Evolutionary conservation across 1,140 invertebrate genomes (phyloP).

Genomic region (Orussus abietinus): DNA sequence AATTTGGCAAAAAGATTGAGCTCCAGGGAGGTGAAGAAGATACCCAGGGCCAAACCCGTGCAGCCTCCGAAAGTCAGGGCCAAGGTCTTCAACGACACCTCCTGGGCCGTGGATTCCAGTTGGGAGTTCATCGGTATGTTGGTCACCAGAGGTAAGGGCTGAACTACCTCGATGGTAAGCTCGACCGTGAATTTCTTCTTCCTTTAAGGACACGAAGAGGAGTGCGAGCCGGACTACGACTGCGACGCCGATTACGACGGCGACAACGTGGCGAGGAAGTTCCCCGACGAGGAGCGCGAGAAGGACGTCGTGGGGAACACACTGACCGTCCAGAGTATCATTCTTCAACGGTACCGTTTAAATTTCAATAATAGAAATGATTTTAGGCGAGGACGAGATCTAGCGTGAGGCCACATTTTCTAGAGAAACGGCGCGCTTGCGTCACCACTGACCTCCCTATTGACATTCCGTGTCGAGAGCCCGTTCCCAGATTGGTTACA

Average conservation of each 20-base stretch:
- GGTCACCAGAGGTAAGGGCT: no score
- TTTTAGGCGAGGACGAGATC: no score
- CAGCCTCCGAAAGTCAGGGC: conserved; percentile 65
- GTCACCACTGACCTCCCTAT: no score
- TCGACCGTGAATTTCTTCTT: conserved; percentile 9
- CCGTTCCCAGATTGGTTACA: no score
- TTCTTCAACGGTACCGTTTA: conserved; percentile 67
- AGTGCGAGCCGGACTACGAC: conserved; percentile 53
- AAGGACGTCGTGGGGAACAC: conserved; percentile 52
- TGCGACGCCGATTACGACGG: conserved; percentile 48
- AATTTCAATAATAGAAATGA: no score
- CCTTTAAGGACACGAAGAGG: conserved; percentile 49
- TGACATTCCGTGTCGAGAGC: no score
- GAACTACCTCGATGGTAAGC: no score
- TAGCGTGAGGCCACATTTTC: no score
- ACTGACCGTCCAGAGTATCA: conserved; percentile 70
- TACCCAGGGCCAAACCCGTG: conserved; percentile 66
- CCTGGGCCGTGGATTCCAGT: conserved; percentile 80
- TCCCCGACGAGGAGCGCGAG: conserved; percentile 48
- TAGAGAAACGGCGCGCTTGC: no score
- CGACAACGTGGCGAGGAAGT: conserved; percentile 46
- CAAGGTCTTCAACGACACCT: conserved; percentile 61
- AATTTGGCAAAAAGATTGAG: conserved; percentile 57
- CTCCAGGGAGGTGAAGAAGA: conserved; percentile 47
- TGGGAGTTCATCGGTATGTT: conserved; percentile 79